Evolutionary conservation across 2,113 vertebrate species (phyloP).

Genomic region (Notarius lentiginosus): DNA sequence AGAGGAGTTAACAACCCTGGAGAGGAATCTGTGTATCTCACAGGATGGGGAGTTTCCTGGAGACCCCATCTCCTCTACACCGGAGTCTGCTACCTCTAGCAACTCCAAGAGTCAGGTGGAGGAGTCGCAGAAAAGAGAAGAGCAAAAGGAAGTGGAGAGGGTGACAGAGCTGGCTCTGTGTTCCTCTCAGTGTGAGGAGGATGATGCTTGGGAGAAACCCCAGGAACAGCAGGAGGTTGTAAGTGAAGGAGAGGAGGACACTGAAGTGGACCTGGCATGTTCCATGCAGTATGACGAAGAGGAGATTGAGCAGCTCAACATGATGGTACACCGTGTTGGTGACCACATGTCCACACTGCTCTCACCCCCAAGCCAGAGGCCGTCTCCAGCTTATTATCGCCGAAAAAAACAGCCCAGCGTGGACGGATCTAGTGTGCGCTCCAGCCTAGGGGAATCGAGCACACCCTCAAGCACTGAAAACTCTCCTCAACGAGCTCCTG

Average conservation of each 20-base stretch:
- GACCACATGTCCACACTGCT: slow-evolving; percentile 95
- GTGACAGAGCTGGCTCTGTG: slow-evolving; percentile 51
- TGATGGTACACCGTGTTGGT: slow-evolving; percentile 91
- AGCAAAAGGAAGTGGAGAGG: slow-evolving; percentile 51
- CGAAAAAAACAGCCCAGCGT: slow-evolving; percentile 15
- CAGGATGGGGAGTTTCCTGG: slow-evolving; percentile 80
- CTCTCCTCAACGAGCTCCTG: slow-evolving; percentile 73
- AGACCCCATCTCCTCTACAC: slow-evolving; percentile 55
- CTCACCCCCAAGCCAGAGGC: slow-evolving; percentile 87
- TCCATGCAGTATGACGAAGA: slow-evolving; percentile 98
- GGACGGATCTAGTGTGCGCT: slow-evolving; percentile 65
- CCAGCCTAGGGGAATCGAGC: slow-evolving; percentile 59
- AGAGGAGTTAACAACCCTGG: slow-evolving; percentile 85
- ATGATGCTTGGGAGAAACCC: slow-evolving; percentile 78
- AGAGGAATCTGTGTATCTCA: slow-evolving; percentile 90
- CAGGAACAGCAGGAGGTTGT: slow-evolving; percentile 66
- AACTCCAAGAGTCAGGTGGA: slow-evolving; percentile 42
- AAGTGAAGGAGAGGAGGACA: slow-evolving; percentile 47
- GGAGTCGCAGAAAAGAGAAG: slow-evolving; percentile 36
- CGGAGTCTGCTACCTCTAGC: slow-evolving; percentile 59
- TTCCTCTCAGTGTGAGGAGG: slow-evolving; percentile 63
- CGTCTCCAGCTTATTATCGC: slow-evolving; percentile 80
- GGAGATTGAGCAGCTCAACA: slow-evolving; percentile 91
- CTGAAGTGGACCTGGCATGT: slow-evolving; percentile 88
- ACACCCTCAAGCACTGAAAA: slow-evolving; percentile 72